Evolutionary conservation across 2,888 invertebrate species (phyloP).

Genomic region (Drosophila aldrichi): DNA sequence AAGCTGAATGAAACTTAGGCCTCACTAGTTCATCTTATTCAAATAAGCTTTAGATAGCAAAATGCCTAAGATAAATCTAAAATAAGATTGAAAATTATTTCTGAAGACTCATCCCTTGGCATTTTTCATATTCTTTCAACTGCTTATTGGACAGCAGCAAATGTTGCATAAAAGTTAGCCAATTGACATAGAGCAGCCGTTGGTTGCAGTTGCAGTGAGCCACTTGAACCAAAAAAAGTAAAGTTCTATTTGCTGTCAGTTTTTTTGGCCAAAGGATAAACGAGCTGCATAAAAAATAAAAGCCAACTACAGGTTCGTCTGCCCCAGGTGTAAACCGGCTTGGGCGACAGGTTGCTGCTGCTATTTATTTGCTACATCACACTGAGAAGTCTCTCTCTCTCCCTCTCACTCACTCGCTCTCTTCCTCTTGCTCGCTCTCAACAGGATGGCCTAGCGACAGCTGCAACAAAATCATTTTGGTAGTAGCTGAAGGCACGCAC

Average conservation of each 20-base stretch:
- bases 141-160: neutral
- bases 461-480: constrained; percentile 59
- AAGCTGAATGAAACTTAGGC: no score
- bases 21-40: no score
- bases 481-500: constrained; percentile 48
- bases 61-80: neutral
- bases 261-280: constrained; percentile 11
- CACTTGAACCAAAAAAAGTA: neutral
- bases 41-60: no score
- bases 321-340: constrained; percentile 53
- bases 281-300: neutral
- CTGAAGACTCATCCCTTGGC: neutral
- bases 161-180: neutral
- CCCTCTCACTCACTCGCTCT: neutral
- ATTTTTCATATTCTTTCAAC: neutral
- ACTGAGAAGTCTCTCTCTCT: constrained; percentile 1
- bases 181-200: neutral
- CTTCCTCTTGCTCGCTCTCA: neutral
- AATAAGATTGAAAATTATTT: neutral
- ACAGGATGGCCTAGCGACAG: constrained; percentile 51
- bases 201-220: neutral
- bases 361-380: constrained; percentile 56
- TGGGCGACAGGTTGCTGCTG: constrained; percentile 56
- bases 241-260: constrained; percentile 8
- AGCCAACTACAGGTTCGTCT: constrained; percentile 29